Base-by-base conservation (phyloP, 2,888 invertebrate species). In the Phoenoteleia sp. region DNA sequence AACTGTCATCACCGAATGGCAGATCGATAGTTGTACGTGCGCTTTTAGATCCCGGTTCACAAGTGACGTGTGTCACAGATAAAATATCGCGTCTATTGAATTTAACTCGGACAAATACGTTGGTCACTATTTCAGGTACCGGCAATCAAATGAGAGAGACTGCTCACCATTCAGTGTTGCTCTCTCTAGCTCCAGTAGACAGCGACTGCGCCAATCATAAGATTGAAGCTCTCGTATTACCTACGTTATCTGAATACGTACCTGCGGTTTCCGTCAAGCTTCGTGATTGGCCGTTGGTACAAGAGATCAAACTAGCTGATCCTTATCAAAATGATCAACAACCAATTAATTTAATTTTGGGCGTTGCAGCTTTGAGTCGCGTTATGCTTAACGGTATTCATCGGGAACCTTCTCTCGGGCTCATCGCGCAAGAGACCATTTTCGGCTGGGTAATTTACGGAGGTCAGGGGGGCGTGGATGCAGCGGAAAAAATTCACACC, bases 381-480 rank as follows among this genome's bases (percentile, higher is more conserved):
- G 15, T 45, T 33, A 33, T 66, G 19, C 13, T 49, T 0, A 27
- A 29, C 13, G 66, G 49, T 15, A n/a, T 49, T 1, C 17, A 67
- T 17, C 19, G 21, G 11, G 15, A 23, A 3, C 33, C 33, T 1
- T 2, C 11, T 3, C 17, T 11, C 0, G 7, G 11, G 9, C 27
- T 56, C 6, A 15, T 42, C 3, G 69, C 69, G 5, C 54, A 69
- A 54, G n/a, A n/a, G n/a, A n/a, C n/a, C n/a, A n/a, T n/a, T n/a
- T n/a, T n/a, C n/a, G n/a, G n/a, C n/a, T n/a, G 21, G 49, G 19
- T 66, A 21, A 49, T 13, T 33, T 33, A 45, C 17, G 45, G 45
- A 9, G 45, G 45, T 5, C 15, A 2, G 19, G 9, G 17, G 17
- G 17, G 4, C 4, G 19, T 17, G 9, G n/a, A 45, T 17, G 6